Base-by-base conservation (phyloP, 2,888 invertebrate genomes). In the Meganola albula region DNA sequence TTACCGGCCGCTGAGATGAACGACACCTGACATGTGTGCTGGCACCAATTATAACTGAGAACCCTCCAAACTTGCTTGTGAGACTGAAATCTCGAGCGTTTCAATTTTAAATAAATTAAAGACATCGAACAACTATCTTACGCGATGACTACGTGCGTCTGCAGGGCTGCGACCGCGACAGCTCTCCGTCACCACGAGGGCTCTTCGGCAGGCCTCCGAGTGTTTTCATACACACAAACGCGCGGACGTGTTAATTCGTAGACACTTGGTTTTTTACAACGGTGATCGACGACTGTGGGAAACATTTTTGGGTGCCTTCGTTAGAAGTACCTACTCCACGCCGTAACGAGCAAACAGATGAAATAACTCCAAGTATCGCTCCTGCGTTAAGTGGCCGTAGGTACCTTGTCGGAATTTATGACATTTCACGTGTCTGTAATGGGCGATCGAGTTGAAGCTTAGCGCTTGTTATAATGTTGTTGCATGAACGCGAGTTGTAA, bases 221-320 rank as follows among this genome's bases (percentile, higher is more conserved):
- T 83, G 84, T 84, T 84, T 84, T 84, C 79, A 68, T 82, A 82
- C 75, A 80, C 76, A 79, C 75, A 78, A 76, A 68, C 71, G 69
- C 67, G 60, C 73, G 68, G 80, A 85, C 83, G 85, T 85, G 85
- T 85, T 85, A 85, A 85, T 85, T 85, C 82, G 72, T 83, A 83
- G 84, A 82, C 73, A 82, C 73, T 77, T 73, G 71, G 74, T 74
- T 74, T 43, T 83, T 83, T 76, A 79, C 74, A 63, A 73, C 68
- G 58, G 74, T 75, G 78, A 80, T 82, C 77, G 84, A 79, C 75
- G 83, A 82, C 83, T 84, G 85, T 85, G 85, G 85, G 85, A 85
- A n/a, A 85, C 68, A 62, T 67, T 79, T 76, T 77, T 69, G 67
- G 80, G 73, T 78, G 82, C 76, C 73, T 83, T 78, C 78, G 74